Conservation (phyloP, 1,140 invertebrate genomes). For the Scaptomyza hsui region DNA sequence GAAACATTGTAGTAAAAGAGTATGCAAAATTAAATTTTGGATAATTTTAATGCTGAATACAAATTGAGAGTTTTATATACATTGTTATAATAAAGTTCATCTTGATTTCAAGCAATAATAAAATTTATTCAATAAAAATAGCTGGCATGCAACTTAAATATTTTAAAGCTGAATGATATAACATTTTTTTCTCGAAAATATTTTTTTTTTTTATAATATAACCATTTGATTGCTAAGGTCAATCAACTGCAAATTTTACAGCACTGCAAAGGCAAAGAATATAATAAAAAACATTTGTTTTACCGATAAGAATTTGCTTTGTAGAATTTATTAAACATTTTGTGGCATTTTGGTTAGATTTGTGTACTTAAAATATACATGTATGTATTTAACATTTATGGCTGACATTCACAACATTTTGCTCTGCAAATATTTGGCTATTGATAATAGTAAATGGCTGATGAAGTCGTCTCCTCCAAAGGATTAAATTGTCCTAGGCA, state of each 20-base stretch:
- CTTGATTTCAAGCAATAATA: no score
- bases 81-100: no score
- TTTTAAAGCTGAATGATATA: no score
- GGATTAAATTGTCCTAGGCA: neutral
- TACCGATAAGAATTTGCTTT: neutral
- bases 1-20: no score
- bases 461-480: neutral
- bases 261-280: neutral
- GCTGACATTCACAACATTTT: neutral
- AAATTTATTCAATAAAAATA: no score
- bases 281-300: neutral
- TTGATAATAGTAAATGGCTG: neutral
- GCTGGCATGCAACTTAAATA: no score
- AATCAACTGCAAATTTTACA: neutral
- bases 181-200: no score
- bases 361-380: conserved; percentile 2
- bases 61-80: no score
- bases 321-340: conserved; percentile 11
- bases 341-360: neutral
- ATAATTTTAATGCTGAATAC: no score
- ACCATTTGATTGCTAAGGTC: no score
- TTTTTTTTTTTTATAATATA: no score
- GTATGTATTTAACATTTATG: conserved; percentile 3
- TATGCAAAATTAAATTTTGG: no score
- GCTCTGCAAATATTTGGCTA: conserved; percentile 1